These are phyloP conservation scores for Leptonema lineaticorne DNA, from an alignment of 1,140 invertebrate species.

Conservation along the genomic window DNA sequence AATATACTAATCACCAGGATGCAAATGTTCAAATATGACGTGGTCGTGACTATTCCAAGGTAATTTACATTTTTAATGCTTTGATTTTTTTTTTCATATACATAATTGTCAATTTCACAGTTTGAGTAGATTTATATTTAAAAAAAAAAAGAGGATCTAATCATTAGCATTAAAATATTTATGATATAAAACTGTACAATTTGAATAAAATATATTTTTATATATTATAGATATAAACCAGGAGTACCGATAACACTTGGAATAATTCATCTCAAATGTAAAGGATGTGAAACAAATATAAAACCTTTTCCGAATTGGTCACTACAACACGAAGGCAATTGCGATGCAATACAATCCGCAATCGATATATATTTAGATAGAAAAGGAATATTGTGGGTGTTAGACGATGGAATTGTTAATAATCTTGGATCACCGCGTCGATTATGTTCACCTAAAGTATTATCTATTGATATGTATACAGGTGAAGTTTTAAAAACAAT, in stretches of 20 bases:
- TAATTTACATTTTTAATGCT: conserved; percentile 41
- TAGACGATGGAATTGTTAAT: conserved; percentile 29
- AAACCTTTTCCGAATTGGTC: conserved; percentile 61
- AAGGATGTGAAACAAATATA: conserved; percentile 7
- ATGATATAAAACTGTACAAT: background rate
- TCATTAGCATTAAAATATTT: too few relatives aligned
- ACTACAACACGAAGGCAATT: conserved; percentile 61
- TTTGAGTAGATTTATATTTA: too few relatives aligned
- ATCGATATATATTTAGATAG: conserved; percentile 62
- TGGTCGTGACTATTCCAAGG: conserved; percentile 60
- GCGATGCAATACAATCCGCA: conserved; percentile 59
- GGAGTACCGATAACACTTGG: conserved; percentile 31
- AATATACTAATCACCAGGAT: conserved; percentile 63
- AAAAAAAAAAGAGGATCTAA: too few relatives aligned
- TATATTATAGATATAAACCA: conserved; percentile 18
- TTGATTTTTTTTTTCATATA: too few relatives aligned
- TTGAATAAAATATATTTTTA: too few relatives aligned
- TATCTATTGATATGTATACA: conserved; percentile 22
- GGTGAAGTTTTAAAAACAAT: conserved; percentile 21
- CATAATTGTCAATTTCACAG: too few relatives aligned
- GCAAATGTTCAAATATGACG: conserved; percentile 60
- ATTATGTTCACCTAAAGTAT: conserved; percentile 34
- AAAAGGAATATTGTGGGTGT: conserved; percentile 44
- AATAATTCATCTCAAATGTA: background rate
- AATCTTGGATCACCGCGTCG: conserved; percentile 4